Percentiles rank a stretch among this genome's conserved stretches.
phyloP scores from a whole-genome alignment of 2,888 invertebrate species.

The Leptopilina syphax region DNA sequence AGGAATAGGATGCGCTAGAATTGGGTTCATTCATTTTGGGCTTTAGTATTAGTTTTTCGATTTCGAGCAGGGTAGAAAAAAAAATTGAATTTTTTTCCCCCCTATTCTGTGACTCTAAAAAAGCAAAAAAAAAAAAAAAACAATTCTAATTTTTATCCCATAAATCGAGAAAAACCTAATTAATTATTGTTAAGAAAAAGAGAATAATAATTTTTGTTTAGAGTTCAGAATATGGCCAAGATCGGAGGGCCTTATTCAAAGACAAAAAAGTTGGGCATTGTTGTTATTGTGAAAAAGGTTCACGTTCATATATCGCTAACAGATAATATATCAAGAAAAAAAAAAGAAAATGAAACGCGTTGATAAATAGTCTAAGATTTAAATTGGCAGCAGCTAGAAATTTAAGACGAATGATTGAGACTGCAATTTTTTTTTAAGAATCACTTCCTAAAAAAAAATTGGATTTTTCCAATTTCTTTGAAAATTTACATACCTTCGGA shows the following conservation, averaged over 20 bases:
- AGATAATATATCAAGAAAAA: conserved; percentile 69
- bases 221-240: conserved; percentile 52
- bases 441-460: not conserved
- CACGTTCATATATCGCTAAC: conserved; percentile 70
- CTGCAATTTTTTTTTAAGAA: conserved; percentile 42
- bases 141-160: not conserved
- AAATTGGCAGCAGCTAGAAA: conserved; percentile 26
- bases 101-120: conserved; percentile 49
- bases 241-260: conserved; percentile 74
- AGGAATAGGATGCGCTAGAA: conserved; percentile 56
- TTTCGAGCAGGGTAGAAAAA: conserved; percentile 49
- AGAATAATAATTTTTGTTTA: not conserved
- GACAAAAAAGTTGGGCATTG: conserved; percentile 74
- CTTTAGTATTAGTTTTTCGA: conserved; percentile 71
- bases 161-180: too few species aligned
- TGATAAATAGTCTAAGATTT: conserved; percentile 43
- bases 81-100: conserved; percentile 49
- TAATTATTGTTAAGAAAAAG: not conserved
- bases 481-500: not conserved
- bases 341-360: conserved; percentile 44
- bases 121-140: not conserved
- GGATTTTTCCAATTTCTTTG: not conserved
- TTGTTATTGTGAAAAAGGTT: conserved; percentile 70
- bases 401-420: conserved; percentile 19
- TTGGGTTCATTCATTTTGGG: conserved; percentile 68